These are phyloP conservation scores for Trachelus iudaicus DNA, from an alignment of 2,888 invertebrate genomes.

Conservation along the genomic window DNA sequence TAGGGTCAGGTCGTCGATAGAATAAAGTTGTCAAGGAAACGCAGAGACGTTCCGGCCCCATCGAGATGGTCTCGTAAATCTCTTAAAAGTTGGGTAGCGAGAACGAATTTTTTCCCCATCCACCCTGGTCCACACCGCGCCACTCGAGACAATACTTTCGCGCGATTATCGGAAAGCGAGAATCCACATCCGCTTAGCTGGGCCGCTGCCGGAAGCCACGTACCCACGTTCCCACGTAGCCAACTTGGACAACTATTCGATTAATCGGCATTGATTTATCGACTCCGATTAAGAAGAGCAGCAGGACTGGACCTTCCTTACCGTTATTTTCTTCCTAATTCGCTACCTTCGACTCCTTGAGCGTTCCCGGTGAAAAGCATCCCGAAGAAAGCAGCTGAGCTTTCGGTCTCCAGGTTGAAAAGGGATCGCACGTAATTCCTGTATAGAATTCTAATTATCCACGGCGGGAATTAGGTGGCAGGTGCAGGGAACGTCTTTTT, in stretches of 20 bases:
- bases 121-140: slow-evolving; percentile 3
- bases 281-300: not conserved
- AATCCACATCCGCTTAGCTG: not conserved
- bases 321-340: not conserved
- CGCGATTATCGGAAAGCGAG: slow-evolving; percentile 2
- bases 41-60: slow-evolving; percentile 25
- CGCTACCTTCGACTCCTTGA: not conserved
- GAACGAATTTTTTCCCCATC: slow-evolving; percentile 31
- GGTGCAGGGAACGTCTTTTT: not conserved
- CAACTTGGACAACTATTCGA: slow-evolving; percentile 28
- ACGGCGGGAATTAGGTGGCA: not conserved
- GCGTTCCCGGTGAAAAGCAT: not conserved
- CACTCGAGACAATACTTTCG: slow-evolving; percentile 22
- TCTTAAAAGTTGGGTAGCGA: slow-evolving; percentile 31
- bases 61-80: slow-evolving; percentile 45
- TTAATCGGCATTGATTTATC: slow-evolving; percentile 12
- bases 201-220: not conserved
- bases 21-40: slow-evolving; percentile 42
- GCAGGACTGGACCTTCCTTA: not conserved
- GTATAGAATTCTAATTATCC: not conserved
- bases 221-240: not conserved
- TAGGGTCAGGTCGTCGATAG: slow-evolving; percentile 21
- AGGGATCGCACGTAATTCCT: not conserved
- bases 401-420: not conserved
- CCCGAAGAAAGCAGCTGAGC: not conserved